Conservation (phyloP, 2,888 invertebrate species). For the Cerastoderma edule region DNA sequence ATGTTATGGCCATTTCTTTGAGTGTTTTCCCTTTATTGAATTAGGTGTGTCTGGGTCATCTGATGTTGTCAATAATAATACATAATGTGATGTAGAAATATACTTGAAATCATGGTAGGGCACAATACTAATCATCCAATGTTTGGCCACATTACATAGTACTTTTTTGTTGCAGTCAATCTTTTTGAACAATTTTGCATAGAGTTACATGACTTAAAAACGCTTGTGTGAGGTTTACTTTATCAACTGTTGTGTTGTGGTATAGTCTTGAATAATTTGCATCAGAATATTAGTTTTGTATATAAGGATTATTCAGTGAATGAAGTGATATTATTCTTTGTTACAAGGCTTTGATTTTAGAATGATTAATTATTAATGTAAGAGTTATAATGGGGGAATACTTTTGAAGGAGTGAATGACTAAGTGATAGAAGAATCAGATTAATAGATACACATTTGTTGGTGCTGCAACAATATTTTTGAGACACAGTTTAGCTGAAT, state of each 20-base stretch:
- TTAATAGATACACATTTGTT: too few species aligned
- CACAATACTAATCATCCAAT: conserved; percentile 20
- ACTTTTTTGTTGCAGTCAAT: conserved; percentile 1
- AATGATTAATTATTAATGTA: too few species aligned
- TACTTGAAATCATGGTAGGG: background rate
- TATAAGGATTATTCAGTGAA: too few species aligned
- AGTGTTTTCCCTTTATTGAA: conserved; percentile 23
- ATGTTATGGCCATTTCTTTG: conserved; percentile 17
- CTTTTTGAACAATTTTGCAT: background rate
- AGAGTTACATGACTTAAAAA: background rate
- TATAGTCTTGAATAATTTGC: background rate
- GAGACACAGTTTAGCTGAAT: too few species aligned
- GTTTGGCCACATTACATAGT: conserved; percentile 16
- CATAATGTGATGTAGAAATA: conserved; percentile 14
- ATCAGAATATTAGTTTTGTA: too few species aligned
- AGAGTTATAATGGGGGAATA: too few species aligned
- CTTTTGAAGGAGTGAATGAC: too few species aligned
- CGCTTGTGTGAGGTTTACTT: background rate
- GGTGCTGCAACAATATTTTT: too few species aligned
- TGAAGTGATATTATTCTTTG: too few species aligned
- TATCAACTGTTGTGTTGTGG: background rate
- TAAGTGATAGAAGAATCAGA: too few species aligned
- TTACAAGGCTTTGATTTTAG: too few species aligned
- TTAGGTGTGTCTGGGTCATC: conserved; percentile 24
- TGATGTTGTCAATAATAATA: conserved; percentile 17